Base-by-base conservation (phyloP, 1,140 invertebrate genomes). In the Aphidius ervi region DNA sequence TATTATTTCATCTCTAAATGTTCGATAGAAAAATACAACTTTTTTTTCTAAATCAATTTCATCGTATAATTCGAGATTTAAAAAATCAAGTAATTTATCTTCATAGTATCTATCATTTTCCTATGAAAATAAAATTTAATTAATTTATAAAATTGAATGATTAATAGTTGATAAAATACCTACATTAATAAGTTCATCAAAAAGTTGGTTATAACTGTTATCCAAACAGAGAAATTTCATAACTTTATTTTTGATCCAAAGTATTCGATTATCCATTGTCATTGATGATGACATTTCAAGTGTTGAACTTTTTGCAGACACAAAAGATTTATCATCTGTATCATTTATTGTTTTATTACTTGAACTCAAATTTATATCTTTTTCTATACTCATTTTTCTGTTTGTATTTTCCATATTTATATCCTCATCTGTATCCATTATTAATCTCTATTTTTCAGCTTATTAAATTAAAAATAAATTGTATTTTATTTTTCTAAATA, bases 1-100 rank as follows among this genome's bases (percentile, higher is more conserved):
- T 37, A 81, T 65, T 5, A 81, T 68, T 67, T 82, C 79, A 59
- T 76, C 80, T 56, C 76, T 75, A 59, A 79, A 81, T 0, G 83
- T 84, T 65, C 82, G 82, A 69, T 84, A 85, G 59, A 85, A 77
- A 52, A 78, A 82, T 59, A 84, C 64, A 10, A 81, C 64, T 46
- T 81, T 79, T 42, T 68, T 77, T 20, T 79, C 71, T 6, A 83
- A 71, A 68, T 82, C 70, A 3, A 67, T 71, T 20, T 76, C 70
- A 39, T 68, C 71, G 57, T 65, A 76, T 58, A 65, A 75, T 69
- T 75, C 76, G 56, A 58, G 66, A 66, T 62, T 73, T 58, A 68
- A 79, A 70, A 73, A 83, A 69, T 65, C 72, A n/a, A 74, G 46
- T 9, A 80, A 60, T 53, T 77, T 77, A 8, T 74, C 67, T 59